Percentiles rank a stretch among this genome's conserved stretches.
phyloP scores from a whole-genome alignment of 2,888 invertebrate genomes.

The Phrixothrix hirtus region DNA sequence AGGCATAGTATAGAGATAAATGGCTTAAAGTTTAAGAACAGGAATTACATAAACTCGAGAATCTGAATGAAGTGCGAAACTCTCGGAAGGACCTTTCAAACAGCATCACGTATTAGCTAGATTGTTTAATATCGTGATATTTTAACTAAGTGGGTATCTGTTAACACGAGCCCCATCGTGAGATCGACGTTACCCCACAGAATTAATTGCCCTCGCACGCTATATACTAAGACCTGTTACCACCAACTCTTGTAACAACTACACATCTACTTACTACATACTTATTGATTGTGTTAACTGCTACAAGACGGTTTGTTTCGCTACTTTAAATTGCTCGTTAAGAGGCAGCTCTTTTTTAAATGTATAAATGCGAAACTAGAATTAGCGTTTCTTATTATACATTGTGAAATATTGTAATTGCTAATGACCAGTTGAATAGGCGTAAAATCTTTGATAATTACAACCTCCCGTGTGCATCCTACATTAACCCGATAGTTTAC shows the following conservation, averaged over 20 bases:
- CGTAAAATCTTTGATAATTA: slow-evolving; percentile 13
- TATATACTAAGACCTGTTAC: slow-evolving; percentile 23
- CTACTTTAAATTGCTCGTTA: slow-evolving; percentile 1
- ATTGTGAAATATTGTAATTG: slow-evolving; percentile 6
- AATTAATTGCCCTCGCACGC: slow-evolving; percentile 26
- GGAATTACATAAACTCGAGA: no score
- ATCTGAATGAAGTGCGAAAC: no score
- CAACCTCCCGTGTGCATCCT: slow-evolving; percentile 20
- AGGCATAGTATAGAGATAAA: no score
- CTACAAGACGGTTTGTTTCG: slow-evolving; percentile 14
- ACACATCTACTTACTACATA: slow-evolving; percentile 23
- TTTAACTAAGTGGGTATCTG: slow-evolving; percentile 19
- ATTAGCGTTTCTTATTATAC: background rate
- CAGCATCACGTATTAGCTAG: no score
- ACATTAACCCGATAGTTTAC: slow-evolving; percentile 14
- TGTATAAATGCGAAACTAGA: background rate
- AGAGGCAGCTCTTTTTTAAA: background rate
- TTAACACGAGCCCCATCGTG: slow-evolving; percentile 26
- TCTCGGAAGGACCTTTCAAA: no score
- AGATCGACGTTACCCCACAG: slow-evolving; percentile 27
- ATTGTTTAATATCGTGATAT: slow-evolving; percentile 6
- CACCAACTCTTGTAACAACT: slow-evolving; percentile 24
- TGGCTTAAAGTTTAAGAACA: background rate
- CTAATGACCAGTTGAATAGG: slow-evolving; percentile 9
- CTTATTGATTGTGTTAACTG: slow-evolving; percentile 24